Base-by-base conservation (phyloP, 2,888 invertebrate species). In the Apoda limacodes region DNA sequence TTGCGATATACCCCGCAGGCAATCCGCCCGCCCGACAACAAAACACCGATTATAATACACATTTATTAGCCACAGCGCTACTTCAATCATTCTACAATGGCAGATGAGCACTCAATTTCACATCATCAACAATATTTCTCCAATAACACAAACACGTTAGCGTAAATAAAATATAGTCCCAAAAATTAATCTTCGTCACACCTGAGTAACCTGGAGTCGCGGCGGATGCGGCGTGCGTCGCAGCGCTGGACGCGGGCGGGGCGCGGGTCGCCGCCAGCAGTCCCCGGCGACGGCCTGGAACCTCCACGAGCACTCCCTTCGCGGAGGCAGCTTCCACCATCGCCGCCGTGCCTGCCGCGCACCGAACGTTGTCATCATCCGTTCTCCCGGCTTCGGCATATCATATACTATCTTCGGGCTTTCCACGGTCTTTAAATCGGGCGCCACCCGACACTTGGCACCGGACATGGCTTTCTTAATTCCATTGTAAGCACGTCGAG, bases 51-150 rank as follows among this genome's bases (percentile, higher is more conserved):
- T 67, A 69, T 64, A 46, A 59, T 64, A 67, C 60, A 69, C 67
- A 60, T 74, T 75, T 74, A 76, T 72, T 76, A 78, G 75, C 76
- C 60, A 63, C 65, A 67, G 64, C 55, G 57, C 67, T 71, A 74
- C 70, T 61, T 59, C 58, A 50, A 68, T 60, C 48, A 49, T 48
- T 64, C 69, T 66, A 72, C 63, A 57, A 56, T 47, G 61, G 40
- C 30, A 28, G 32, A 33, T 40, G 39, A 41, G 29, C 35, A 34
- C 29, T 38, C 36, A 22, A 36, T 34, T 30, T 33, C 33, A 30
- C 34, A 34, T 22, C 22, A 27, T 26, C 30, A 5, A 24, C 25
- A 25, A n/a, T n/a, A n/a, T n/a, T n/a, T n/a, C n/a, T n/a, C n/a
- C n/a, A n/a, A n/a, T n/a, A n/a, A n/a, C n/a, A n/a, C n/a, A n/a